Conservation (phyloP, 2,113 vertebrate species). For the Tauraco erythrolophus region DNA sequence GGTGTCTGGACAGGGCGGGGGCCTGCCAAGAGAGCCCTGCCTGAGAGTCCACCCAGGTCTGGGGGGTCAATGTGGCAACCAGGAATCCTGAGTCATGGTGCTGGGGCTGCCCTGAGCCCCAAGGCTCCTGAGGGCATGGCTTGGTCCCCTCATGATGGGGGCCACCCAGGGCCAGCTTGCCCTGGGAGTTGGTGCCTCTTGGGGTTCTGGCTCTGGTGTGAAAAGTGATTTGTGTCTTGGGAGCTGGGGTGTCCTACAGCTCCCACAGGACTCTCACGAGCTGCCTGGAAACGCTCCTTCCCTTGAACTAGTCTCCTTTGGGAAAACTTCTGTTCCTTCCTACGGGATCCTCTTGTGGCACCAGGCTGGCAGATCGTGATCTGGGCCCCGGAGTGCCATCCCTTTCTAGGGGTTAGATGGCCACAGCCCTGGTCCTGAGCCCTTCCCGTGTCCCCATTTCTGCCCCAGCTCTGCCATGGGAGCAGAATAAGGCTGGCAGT, state of each 20-base stretch:
- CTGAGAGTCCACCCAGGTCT: background rate
- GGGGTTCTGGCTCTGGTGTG: background rate
- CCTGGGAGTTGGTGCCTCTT: background rate
- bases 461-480: background rate
- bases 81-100: background rate
- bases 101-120: background rate
- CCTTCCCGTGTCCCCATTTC: background rate
- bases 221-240: background rate
- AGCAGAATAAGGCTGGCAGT: background rate
- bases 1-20: background rate
- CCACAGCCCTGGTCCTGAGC: background rate
- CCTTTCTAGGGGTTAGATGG: background rate
- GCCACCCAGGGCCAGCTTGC: background rate
- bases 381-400: too few relatives aligned
- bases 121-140: background rate
- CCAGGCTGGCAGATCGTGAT: background rate
- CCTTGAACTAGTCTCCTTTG: background rate
- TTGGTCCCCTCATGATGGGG: accelerated
- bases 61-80: background rate
- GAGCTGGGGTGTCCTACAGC: too few relatives aligned
- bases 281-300: background rate
- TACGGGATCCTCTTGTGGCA: background rate
- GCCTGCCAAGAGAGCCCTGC: too few relatives aligned
- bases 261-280: background rate
- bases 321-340: background rate